Evolutionary conservation across 2,797 vertebrate genomes (phyloP).

Genomic region (Staurois parvus): DNA sequence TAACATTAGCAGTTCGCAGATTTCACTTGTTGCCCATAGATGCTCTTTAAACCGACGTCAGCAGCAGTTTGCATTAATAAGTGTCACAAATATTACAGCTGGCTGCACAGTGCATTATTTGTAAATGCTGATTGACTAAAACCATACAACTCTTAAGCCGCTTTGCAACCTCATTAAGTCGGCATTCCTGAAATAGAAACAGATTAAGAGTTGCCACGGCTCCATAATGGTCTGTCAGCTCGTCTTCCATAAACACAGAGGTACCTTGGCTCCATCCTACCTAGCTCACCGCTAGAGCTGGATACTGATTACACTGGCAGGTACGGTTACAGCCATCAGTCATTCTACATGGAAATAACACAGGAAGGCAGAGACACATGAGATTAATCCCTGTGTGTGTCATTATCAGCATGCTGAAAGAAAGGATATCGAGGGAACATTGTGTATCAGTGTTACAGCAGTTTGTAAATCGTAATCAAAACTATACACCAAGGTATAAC

Average conservation of each 20-base stretch:
- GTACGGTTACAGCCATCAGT: constrained; percentile 12
- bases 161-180: constrained; percentile 69
- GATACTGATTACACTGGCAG: constrained; percentile 5
- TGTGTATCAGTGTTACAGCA: background rate
- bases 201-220: constrained; percentile 38
- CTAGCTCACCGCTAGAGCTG: background rate
- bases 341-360: constrained; percentile 7
- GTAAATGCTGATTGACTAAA: constrained; percentile 60
- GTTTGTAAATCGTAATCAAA: background rate
- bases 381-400: background rate
- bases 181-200: constrained; percentile 63
- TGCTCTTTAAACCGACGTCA: background rate
- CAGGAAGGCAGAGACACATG: constrained; percentile 12
- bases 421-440: background rate
- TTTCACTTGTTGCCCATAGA: background rate
- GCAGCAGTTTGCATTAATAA: background rate
- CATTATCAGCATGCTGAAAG: constrained; percentile 24
- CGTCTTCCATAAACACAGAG: background rate
- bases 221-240: constrained; percentile 13
- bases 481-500: no score
- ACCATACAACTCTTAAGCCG: constrained; percentile 67
- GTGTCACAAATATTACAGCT: background rate
- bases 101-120: constrained; percentile 18
- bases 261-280: background rate
- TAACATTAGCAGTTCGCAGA: background rate